Base-by-base conservation (phyloP, 2,888 invertebrate species). In the Lamellibrachia columna region DNA sequence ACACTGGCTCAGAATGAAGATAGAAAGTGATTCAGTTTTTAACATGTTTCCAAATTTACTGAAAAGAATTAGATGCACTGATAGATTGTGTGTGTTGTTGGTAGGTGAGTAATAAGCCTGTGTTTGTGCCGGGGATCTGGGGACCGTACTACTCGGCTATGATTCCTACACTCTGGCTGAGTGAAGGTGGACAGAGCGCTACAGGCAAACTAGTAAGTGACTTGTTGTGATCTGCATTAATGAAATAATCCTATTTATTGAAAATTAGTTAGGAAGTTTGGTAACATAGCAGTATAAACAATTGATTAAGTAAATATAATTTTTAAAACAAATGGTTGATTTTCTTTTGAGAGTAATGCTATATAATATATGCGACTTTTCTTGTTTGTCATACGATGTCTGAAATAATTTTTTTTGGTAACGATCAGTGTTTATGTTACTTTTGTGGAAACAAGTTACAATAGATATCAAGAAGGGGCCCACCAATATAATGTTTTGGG, bases 71-170 rank as follows among this genome's bases (percentile, higher is more conserved):
- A 60, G 28, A 90, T 7, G 91, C 93, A 55, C 92, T 40, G 40
- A 40, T 0, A 11, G 55, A 9, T 53, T 52, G 52, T 11, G 22
- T 92, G 90, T 53, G n/a, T 92, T 90, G 52, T 91, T 93, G 92
- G 9, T 58, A 94, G 94, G 91, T 95, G 15, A 98, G 98, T 93
- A 97, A 97, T 92, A 97, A 97, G 28, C 97, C 98, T 52, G 97
- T 98, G 53, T 97, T 98, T 96, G 98, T 98, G 0, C 97, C 97
- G 91, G 99, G 99, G 2, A 97, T 99, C 91, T 99, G 99, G 99
- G 99, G 99, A 0, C 99, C 99, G 0, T 99, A 99, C 96, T 98
- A 97, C 95, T 98, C 98, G 96, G 99, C 98, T 7, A 98, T 99
- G 97, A 97, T 99, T 4, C 98, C 98, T 0, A 97, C 97, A 11